Percentiles rank a stretch among this genome's conserved stretches.
Evolutionary conservation across 2,888 invertebrate species (phyloP).

Genomic region (Chaitophorus viminalis): DNA sequence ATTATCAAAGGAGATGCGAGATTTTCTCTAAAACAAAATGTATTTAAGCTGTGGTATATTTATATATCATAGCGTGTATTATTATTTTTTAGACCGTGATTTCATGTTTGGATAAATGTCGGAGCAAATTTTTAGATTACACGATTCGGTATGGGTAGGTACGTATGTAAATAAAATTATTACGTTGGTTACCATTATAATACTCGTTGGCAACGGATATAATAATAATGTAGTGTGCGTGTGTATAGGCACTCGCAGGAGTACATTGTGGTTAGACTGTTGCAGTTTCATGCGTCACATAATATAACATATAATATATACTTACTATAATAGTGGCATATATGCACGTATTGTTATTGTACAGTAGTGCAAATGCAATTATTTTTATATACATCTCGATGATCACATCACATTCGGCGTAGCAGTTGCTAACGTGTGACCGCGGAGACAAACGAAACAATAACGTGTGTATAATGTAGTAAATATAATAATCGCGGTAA

Average conservation of each 20-base stretch:
- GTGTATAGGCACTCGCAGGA: neutral
- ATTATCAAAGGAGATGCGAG: neutral
- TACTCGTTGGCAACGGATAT: neutral
- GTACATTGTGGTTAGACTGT: neutral
- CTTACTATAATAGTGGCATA: neutral
- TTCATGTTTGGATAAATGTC: neutral
- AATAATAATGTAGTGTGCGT: neutral
- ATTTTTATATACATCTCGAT: slow-evolving; percentile 6
- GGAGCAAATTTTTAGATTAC: neutral
- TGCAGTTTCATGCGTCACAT: slow-evolving; percentile 8
- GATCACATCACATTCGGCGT: neutral
- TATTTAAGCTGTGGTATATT: neutral
- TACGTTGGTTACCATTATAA: neutral
- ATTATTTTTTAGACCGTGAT: slow-evolving; percentile 1
- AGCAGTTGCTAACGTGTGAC: neutral
- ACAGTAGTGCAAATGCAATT: neutral
- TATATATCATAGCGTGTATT: neutral
- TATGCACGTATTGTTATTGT: neutral
- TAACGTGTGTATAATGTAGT: neutral
- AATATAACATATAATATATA: neutral
- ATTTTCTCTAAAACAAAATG: neutral
- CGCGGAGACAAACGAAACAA: neutral
- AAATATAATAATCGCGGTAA: neutral
- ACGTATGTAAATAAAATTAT: slow-evolving; percentile 6
- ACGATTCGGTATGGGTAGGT: neutral